Percentiles rank a stretch among this genome's conserved stretches.
phyloP scores from a whole-genome alignment of 2,797 vertebrate species.

The Pseudochromis fuscus region DNA sequence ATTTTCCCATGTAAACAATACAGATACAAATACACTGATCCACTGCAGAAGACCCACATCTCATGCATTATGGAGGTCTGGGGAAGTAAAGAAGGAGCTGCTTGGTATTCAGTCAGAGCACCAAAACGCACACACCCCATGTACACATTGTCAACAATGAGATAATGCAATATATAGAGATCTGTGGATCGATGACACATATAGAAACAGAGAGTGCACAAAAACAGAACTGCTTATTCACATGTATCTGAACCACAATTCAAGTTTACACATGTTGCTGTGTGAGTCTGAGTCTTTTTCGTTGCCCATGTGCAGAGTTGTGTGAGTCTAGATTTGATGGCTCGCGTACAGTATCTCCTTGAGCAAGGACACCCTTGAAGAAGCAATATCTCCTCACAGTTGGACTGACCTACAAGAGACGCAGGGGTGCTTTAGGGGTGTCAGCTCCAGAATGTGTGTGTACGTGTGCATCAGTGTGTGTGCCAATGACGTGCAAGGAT shows the following conservation, averaged over 20 bases:
- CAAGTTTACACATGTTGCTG: not conserved
- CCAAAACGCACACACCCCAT: constrained; percentile 41
- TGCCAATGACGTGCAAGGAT: constrained; percentile 25
- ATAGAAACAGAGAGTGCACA: constrained; percentile 14
- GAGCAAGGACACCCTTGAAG: constrained; percentile 74
- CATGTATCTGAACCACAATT: constrained; percentile 36
- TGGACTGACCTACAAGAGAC: constrained; percentile 70
- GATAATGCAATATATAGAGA: constrained; percentile 55
- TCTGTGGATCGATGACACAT: constrained; percentile 37
- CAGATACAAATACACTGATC: constrained; percentile 33
- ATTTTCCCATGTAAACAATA: constrained; percentile 26
- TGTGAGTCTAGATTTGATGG: constrained; percentile 58
- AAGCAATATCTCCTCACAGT: constrained; percentile 77
- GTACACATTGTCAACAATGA: constrained; percentile 60
- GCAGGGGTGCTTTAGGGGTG: constrained; percentile 55
- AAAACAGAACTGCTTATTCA: constrained; percentile 27
- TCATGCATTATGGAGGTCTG: constrained; percentile 69
- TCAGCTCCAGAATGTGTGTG: constrained; percentile 21
- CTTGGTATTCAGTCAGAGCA: constrained; percentile 64
- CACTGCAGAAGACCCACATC: constrained; percentile 33
- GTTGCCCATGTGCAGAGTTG: constrained; percentile 18
- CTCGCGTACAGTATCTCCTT: constrained; percentile 61
- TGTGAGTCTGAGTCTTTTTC: not conserved
- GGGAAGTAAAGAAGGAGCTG: constrained; percentile 37
- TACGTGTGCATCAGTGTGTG: not conserved